phyloP scores from a whole-genome alignment of 2,797 vertebrate genomes.

The Fistularia commersonii region DNA sequence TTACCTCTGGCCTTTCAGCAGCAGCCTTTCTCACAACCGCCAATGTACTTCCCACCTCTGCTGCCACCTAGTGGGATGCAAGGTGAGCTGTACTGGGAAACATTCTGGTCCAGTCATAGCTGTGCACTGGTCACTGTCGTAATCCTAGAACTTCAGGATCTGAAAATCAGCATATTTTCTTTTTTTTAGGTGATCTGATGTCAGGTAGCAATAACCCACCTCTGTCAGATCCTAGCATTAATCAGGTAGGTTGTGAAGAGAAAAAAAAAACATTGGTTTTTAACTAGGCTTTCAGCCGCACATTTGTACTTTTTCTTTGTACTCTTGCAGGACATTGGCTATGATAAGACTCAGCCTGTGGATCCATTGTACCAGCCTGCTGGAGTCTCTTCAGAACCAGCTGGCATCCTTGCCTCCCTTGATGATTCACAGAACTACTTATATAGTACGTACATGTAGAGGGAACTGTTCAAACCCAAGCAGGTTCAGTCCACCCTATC shows the following conservation, averaged over 20 bases:
- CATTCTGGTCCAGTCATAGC: not conserved
- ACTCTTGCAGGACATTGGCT: conserved; percentile 42
- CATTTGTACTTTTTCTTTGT: not conserved
- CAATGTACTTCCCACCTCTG: conserved; percentile 36
- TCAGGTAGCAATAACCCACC: conserved; percentile 25
- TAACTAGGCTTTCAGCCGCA: not conserved
- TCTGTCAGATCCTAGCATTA: conserved; percentile 33
- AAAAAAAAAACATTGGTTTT: not conserved
- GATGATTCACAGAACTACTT: conserved; percentile 51
- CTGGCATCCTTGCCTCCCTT: conserved; percentile 23
- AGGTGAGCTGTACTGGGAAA: conserved; percentile 36
- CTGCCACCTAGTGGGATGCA: conserved; percentile 47
- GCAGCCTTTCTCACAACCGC: conserved; percentile 34
- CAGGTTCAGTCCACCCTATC: not conserved
- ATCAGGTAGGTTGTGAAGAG: conserved; percentile 41
- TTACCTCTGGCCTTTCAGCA: conserved; percentile 15
- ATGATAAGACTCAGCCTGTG: conserved; percentile 30
- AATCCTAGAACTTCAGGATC: not conserved
- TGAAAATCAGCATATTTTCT: not conserved
- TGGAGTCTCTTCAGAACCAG: conserved; percentile 38
- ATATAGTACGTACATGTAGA: conserved; percentile 21
- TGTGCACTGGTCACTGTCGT: not conserved
- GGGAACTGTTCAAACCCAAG: not conserved
- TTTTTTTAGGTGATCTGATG: conserved; percentile 46
- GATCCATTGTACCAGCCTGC: conserved; percentile 31